Percentiles rank a stretch among this genome's conserved stretches.
These are phyloP conservation scores for Oligia latruncula DNA, from an alignment of 2,888 invertebrate genomes.

Conservation along the genomic window DNA sequence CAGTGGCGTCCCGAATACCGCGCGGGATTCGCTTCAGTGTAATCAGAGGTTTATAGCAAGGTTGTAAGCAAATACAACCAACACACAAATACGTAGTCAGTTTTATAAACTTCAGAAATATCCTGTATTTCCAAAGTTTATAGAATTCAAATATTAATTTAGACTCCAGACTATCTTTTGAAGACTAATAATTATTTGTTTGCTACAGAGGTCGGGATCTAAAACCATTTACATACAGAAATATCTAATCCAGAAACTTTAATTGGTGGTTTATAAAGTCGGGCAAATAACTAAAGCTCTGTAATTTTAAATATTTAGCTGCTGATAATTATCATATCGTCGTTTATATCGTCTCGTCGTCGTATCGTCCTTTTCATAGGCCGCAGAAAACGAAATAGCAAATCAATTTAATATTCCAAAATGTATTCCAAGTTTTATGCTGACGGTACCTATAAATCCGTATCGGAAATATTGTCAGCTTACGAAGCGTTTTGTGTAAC, in stretches of 20 bases:
- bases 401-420: slow-evolving; percentile 3
- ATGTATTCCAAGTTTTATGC: not conserved
- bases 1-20: too few species aligned
- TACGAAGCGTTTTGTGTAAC: slow-evolving; percentile 50
- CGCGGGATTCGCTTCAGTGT: not conserved
- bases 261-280: slow-evolving; percentile 11
- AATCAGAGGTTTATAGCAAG: not conserved
- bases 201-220: not conserved
- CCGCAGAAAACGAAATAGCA: too few species aligned
- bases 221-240: not conserved
- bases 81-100: not conserved
- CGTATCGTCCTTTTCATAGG: too few species aligned
- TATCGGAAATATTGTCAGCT: slow-evolving; percentile 52
- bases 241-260: slow-evolving; percentile 19
- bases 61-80: not conserved
- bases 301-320: not conserved
- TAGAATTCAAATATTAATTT: not conserved
- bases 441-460: slow-evolving; percentile 35
- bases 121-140: not conserved
- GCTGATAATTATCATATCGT: not conserved
- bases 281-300: not conserved
- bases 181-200: not conserved
- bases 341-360: not conserved
- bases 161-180: not conserved
- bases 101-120: not conserved